Evolutionary conservation across 2,113 vertebrate genomes (phyloP).

Genomic region (Pseudorhombus dupliciocellatus): DNA sequence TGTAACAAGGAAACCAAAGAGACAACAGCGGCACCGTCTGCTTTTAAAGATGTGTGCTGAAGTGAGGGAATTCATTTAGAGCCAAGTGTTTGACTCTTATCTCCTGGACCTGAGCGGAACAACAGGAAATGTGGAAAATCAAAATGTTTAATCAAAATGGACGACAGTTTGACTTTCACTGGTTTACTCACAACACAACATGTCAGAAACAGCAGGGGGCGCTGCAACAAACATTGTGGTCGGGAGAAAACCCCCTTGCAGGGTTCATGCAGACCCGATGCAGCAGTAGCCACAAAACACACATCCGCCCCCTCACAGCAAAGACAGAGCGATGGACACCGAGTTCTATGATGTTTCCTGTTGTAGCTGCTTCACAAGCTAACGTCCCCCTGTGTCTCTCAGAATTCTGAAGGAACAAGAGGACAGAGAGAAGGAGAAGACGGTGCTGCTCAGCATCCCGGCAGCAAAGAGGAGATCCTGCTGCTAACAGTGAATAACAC

Average conservation of each 20-base stretch:
- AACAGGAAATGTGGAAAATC: background rate
- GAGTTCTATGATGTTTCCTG: background rate
- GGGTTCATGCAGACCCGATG: too few relatives aligned
- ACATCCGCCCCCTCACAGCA: background rate
- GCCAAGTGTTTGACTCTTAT: constrained; percentile 3
- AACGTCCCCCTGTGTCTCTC: background rate
- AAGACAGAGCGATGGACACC: too few relatives aligned
- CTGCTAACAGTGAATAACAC: constrained; percentile 74
- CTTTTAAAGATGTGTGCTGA: too few relatives aligned
- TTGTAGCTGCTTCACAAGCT: background rate
- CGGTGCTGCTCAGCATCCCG: constrained; percentile 71
- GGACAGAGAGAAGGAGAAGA: constrained; percentile 88
- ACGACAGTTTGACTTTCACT: too few relatives aligned
- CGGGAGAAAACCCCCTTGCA: too few relatives aligned
- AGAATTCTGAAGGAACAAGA: constrained; percentile 90
- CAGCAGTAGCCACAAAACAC: background rate
- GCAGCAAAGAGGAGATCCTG: constrained; percentile 85
- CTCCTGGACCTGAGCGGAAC: background rate
- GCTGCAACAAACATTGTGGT: too few relatives aligned
- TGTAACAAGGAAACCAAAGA: background rate
- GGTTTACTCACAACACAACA: background rate
- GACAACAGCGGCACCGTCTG: too few relatives aligned
- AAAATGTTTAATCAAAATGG: too few relatives aligned
- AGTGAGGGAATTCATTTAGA: background rate
- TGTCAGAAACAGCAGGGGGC: background rate